A percentile compares a stretch with the other conserved stretches of the same genome.
Evolutionary conservation across 1,140 invertebrate species (phyloP).

Genomic region (Papilio polyxenes): DNA sequence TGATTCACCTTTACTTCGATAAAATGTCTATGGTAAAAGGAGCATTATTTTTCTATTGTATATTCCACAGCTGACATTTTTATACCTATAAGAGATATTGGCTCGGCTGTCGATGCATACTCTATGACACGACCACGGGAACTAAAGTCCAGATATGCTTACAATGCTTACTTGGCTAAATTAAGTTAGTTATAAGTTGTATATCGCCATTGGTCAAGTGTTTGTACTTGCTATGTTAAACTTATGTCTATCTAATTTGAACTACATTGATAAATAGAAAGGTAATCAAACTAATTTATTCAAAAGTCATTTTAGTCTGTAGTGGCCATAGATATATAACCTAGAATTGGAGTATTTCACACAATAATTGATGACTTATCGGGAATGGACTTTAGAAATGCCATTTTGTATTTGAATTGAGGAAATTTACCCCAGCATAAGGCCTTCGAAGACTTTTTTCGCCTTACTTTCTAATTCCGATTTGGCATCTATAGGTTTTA

Average conservation of each 20-base stretch:
- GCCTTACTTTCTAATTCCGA: no score
- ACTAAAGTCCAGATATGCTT: constrained; percentile 62
- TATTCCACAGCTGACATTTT: constrained; percentile 32
- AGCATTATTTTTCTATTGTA: constrained; percentile 34
- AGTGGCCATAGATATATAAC: neutral
- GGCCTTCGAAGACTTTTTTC: no score
- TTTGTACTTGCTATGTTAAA: constrained; percentile 49
- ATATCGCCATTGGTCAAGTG: constrained; percentile 51
- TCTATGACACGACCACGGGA: constrained; percentile 48
- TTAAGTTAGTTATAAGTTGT: constrained; percentile 66
- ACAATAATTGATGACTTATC: no score
- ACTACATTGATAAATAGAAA: neutral
- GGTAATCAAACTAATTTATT: neutral
- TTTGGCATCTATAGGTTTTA: no score
- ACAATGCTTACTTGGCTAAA: constrained; percentile 70
- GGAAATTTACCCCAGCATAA: neutral
- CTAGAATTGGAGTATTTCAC: no score
- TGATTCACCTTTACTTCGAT: neutral
- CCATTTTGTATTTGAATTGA: no score
- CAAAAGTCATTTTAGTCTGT: neutral
- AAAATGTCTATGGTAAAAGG: neutral
- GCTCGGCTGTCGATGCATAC: constrained; percentile 56
- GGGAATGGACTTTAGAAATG: no score
- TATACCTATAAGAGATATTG: constrained; percentile 24
- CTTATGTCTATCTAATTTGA: neutral